Base-by-base conservation (phyloP, 2,888 invertebrate species). In the Pinctada fucata region DNA sequence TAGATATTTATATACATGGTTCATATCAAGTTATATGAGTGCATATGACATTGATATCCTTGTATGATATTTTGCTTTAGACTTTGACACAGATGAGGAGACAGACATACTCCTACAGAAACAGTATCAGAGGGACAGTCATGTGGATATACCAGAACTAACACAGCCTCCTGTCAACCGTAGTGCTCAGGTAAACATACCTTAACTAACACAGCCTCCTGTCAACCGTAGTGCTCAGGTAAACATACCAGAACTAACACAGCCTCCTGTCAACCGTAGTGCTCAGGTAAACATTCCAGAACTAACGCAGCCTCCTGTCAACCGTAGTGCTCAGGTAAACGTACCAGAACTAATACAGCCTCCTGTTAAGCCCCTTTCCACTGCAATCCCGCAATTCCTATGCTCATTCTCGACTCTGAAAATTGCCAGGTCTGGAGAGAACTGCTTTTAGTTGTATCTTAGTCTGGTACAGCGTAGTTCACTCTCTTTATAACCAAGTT, bases 61-160 rank as follows among this genome's bases (percentile, higher is more conserved):
- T 31, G 31, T 31, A 31, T 31, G 31, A 31, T 31, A 31, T 31
- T 31, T 31, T 31, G 31, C 31, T 31, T 31, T 31, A 87, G 92
- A 92, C 83, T 97, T 97, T 49, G 99, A 99, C 91, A 99, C 99
- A 0, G 99, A 99, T 93, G 95, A 98, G 87, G 99, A 99, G 93
- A 99, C 99, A n/a, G 99, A 99, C 93, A 94, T 98, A 88, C 94
- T 99, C 82, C 94, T 99, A 81, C 98, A 98, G 31, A 98, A 98
- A 91, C 98, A 98, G 92, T 92, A 92, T 79, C 88, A 89, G 79
- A 88, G 88, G 47, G 89, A 90, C 76, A 90, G 90, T 83, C 85
- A 90, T 83, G 90, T 92, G 16, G 91, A 92, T 75, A 92, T 92
- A 72, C 92, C 92, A 52, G 92, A 92, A 82, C 86, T 92, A 50